These are phyloP conservation scores for cat (Felis catus) DNA, from an alignment of 2,113 vertebrate genomes.

Conservation along the genomic window F.catus_Fca126_mat1.0 CM031421.1:106787001-106787500, in stretches of 20 bases:
- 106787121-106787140: not conserved
- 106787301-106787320: not conserved
- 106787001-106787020: not conserved
- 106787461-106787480: too few species aligned
- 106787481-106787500: too few species aligned
- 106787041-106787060: not conserved
- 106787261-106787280: not conserved
- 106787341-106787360: not conserved
- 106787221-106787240: not conserved
- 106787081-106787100: not conserved
- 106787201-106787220: not conserved
- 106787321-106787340: not conserved
- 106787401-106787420: too few species aligned
- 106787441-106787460: too few species aligned
- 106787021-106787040: not conserved
- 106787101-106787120: not conserved
- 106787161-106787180: not conserved
- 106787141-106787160: not conserved
- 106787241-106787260: not conserved
- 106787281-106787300: not conserved
- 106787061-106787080: not conserved
- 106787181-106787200: not conserved
- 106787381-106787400: too few species aligned
- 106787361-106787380: too few species aligned
- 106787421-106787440: too few species aligned